phyloP scores from a whole-genome alignment of 2,113 vertebrate genomes.

The Catharus minimus region DNA sequence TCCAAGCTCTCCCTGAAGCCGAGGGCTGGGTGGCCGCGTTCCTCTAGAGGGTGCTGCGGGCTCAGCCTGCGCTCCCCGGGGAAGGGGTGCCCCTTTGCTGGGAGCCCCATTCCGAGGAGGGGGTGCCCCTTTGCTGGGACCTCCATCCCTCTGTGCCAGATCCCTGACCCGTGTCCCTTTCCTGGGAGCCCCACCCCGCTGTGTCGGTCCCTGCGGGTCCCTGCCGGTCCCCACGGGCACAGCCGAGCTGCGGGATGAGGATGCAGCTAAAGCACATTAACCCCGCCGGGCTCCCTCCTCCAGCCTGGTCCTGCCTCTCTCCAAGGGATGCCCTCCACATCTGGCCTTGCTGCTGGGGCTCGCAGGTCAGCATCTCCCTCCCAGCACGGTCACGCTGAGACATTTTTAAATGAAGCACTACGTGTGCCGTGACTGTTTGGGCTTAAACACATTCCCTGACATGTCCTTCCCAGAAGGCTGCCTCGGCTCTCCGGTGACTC shows the following conservation, averaged over 20 bases:
- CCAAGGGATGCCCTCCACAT: accelerated
- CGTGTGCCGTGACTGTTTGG: not conserved
- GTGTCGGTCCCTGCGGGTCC: not conserved
- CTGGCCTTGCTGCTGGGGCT: not conserved
- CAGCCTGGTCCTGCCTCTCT: not conserved
- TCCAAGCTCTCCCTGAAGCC: not conserved
- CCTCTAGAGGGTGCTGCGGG: constrained; percentile 74
- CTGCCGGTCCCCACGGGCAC: accelerated
- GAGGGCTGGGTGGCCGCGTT: not conserved
- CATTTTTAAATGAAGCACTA: not conserved
- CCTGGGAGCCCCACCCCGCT: too few species aligned
- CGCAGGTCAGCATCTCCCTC: not conserved
- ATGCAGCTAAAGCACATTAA: accelerated
- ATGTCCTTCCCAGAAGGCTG: not conserved
- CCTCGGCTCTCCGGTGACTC: not conserved
- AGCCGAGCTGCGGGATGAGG: not conserved
- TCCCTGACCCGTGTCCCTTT: not conserved
- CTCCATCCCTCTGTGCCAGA: too few species aligned
- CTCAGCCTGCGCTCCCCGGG: not conserved
- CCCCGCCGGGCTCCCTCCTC: not conserved
- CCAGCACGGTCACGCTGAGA: not conserved
- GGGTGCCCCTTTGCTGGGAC: not conserved
- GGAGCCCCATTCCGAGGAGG: too few species aligned
- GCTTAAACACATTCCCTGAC: not conserved
- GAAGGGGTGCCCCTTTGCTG: accelerated